Evolutionary conservation across 2,888 invertebrate genomes (phyloP), one percentile per base, ranked within the genome.

Genomic region (Diloba caeruleocephala): DNA sequence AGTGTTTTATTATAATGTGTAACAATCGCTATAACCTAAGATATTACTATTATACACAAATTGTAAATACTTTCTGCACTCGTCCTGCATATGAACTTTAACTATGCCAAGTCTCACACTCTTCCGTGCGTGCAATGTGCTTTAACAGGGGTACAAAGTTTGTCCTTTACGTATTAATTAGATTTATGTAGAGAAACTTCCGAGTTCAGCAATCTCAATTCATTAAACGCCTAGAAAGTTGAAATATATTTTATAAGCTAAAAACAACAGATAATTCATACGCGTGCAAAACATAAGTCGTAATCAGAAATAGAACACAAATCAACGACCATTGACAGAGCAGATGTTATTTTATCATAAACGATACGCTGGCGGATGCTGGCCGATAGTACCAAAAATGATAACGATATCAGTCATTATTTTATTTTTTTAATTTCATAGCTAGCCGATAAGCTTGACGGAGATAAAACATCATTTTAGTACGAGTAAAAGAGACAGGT

Each of bases 341-440:
- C 87, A 88, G 89, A 89, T 89, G 88, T 73, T 72, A 55, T 50
- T 54, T 83, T 89, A 89, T 89, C 88, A 70, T 48, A 15, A n/a
- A 21, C 63, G 79, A 79, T 89, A 88, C 69, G 77, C 73, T 82
- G 74, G 82, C 89, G 89, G 89, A 89, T 88, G 89, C 89, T 88
- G 88, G 55, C 38, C 61, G 85, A 85, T 86, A 87, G 50, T 65
- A 61, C 63, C 62, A 10, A 23, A n/a, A 13, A 32, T 58, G 83
- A 84, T 84, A 82, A 71, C 72, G 76, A 81, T 81, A 82, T 70
- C 71, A 69, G 81, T 85, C 83, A 82, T 85, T 88, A 87, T 82
- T 85, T 82, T 82, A 82, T 87, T 77, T 89, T 89, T 89, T 88
- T 87, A 82, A 86, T 84, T 88, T 87, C 81, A 76, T 66, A 81